Base-by-base conservation (phyloP, 1,140 invertebrate genomes). In the Leptinotarsa undecemlineata region DNA sequence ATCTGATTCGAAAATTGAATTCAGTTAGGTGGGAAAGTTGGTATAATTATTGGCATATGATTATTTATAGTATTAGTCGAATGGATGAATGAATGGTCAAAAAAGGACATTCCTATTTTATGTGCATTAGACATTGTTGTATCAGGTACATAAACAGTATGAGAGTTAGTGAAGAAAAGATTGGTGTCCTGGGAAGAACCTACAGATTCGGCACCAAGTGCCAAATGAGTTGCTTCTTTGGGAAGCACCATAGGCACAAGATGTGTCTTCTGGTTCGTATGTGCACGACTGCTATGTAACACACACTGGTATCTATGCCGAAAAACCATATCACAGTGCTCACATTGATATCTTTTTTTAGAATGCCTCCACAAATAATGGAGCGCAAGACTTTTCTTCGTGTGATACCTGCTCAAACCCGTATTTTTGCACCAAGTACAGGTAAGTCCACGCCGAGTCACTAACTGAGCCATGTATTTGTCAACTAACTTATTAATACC, bases 261-360 rank as follows among this genome's bases (percentile, higher is more conserved):
- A 77, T 79, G 79, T 42, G 76, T 77, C 57, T 74, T 72, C 72
- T 80, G 77, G 48, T 79, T 78, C n/a, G 84, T 79, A 78, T 86
- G 85, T 33, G 81, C 81, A 62, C 82, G 79, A 76, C 83, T 84
- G 26, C 82, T 76, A 76, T 87, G 87, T 62, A 87, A 78, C 61
- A 86, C 81, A 19, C 85, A 82, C 75, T 87, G 86, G 74, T 87
- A 87, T 67, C 84, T 77, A 77, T 87, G 85, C 23, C 78, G 78
- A 77, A 85, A 87, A 20, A 72, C 74, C 60, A 78, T 73, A 72
- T 81, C 79, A 76, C 87, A 87, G 72, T 85, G 85, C 72, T 87
- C 86, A 76, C 87, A 87, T 67, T 82, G 76, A 74, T 83, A 85
- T 48, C 72, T 71, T 63, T 73, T 77, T 47, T 76, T 76, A 1